These are phyloP conservation scores for Neolamprologus sp. DNA, from an alignment of 2,113 vertebrate genomes.

Conservation along the genomic window DNA sequence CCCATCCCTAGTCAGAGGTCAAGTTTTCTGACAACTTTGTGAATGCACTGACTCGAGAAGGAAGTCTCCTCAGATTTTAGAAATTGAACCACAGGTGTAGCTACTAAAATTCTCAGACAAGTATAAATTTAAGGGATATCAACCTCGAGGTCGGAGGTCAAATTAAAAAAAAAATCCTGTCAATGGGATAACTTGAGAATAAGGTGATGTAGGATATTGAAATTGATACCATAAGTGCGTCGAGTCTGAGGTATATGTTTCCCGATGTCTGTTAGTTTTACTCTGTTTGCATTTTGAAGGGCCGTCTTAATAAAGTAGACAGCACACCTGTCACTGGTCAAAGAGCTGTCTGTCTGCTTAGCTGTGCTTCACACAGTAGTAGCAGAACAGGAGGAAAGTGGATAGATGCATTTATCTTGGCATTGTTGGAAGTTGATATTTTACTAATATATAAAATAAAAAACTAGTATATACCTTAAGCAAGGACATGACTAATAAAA, in stretches of 20 bases:
- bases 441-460: no score
- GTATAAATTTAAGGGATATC: fast-evolving
- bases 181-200: no score
- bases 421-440: neutral
- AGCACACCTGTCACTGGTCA: fast-evolving
- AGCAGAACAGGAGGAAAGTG: neutral
- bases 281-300: fast-evolving
- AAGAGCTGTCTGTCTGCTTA: neutral
- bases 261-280: fast-evolving
- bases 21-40: no score
- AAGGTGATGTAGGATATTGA: neutral
- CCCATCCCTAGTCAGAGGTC: no score
- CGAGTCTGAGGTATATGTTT: fast-evolving
- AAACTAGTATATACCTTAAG: fast-evolving
- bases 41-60: no score
- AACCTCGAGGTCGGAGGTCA: neutral
- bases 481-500: fast-evolving
- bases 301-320: neutral
- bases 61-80: no score
- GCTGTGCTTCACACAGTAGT: fast-evolving
- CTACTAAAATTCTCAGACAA: fast-evolving
- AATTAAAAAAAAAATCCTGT: fast-evolving
- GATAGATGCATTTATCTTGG: fast-evolving
- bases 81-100: no score
- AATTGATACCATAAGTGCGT: neutral